Evolutionary conservation across 2,888 invertebrate genomes (phyloP).

Genomic region (Drosophila merina): DNA sequence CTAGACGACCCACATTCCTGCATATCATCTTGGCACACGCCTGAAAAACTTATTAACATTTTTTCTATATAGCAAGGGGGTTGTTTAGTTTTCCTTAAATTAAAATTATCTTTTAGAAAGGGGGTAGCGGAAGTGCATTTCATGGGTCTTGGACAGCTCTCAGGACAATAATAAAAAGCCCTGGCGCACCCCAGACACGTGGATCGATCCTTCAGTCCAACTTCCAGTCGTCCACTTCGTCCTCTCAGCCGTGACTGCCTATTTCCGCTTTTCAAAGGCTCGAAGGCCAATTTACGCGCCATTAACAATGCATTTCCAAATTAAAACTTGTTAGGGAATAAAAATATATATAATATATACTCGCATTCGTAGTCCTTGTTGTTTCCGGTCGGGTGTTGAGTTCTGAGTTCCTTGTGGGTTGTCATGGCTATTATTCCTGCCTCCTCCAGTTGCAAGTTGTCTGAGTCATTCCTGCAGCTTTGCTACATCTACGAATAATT

Average conservation of each 20-base stretch:
- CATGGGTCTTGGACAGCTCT: conserved; percentile 62
- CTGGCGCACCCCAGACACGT: conserved; percentile 71
- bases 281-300: conserved; percentile 61
- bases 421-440: conserved; percentile 27
- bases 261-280: conserved; percentile 64
- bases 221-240: conserved; percentile 58
- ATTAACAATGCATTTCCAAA: conserved; percentile 60
- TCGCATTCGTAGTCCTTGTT: conserved; percentile 40
- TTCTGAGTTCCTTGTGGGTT: conserved; percentile 43
- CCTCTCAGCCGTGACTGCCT: conserved; percentile 78
- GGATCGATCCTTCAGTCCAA: conserved; percentile 36
- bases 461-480: conserved; percentile 24
- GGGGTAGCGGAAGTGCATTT: conserved; percentile 75
- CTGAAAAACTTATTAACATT: conserved; percentile 37
- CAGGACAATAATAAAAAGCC: conserved; percentile 9
- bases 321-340: conserved; percentile 56
- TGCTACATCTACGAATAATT: background rate
- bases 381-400: conserved; percentile 57
- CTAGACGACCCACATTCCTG: conserved; percentile 50
- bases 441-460: conserved; percentile 1
- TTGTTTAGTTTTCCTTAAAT: background rate
- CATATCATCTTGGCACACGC: conserved; percentile 66
- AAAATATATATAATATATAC: conserved; percentile 17
- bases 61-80: background rate
- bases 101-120: conserved; percentile 5